Evolutionary conservation across 2,113 vertebrate species (phyloP), one percentile per base, ranked within the genome.

Genomic region (Rattus rattus): DNA sequence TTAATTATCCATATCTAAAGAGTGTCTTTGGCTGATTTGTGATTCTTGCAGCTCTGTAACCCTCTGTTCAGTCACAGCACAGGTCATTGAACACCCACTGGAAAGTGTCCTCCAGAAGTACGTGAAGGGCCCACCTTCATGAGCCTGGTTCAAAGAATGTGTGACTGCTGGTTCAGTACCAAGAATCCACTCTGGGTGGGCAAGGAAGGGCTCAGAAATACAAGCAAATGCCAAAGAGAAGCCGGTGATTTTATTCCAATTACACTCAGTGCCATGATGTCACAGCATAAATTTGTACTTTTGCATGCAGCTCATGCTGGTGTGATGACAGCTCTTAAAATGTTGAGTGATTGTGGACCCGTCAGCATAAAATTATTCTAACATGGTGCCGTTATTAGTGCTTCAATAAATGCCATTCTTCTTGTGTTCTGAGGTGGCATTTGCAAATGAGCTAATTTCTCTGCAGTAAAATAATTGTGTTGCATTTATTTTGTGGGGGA

Each of bases 311-410:
- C 98, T 99, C 98, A 98, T 99, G 98, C 98, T 98, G 98, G 98
- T 99, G 98, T 98, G 98, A 98, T 99, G 98, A 99, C 99, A 99
- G 98, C 98, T 99, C 98, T 99, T 99, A 99, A 99, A 99, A 99
- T 99, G 99, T 98, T 99, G 98, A 99, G 98, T 98, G 98, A 99
- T 98, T 99, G 98, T 98, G 98, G 98, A 96, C 98, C 98, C 98
- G 98, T 99, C 98, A 99, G 98, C 98, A 99, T 99, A 98, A 99
- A 99, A 99, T 99, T 99, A 99, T 99, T 99, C 98, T 98, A 99
- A 99, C 98, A 98, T 97, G 96, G 98, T 98, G 98, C 98, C 98
- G 99, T 99, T 99, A 99, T 99, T 98, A 99, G 97, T 98, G 98
- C 98, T 99, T 99, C 98, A 99, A 98, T 98, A 99, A 99, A 99